Evolutionary conservation across 2,797 vertebrate species (phyloP).

Genomic region (Cygnus olor): DNA sequence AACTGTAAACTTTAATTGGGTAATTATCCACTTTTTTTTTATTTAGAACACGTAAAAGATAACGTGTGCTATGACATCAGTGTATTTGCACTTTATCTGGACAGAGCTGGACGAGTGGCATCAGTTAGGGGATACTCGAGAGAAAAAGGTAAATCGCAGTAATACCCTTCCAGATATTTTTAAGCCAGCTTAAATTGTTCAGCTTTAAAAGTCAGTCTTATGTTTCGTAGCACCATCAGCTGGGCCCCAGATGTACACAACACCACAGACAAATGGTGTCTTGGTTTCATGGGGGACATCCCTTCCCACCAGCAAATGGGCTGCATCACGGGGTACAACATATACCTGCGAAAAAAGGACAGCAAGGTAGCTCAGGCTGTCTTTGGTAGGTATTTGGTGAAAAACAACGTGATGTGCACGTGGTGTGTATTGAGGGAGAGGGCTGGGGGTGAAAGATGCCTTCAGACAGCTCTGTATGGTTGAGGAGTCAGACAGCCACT

Average conservation of each 20-base stretch:
- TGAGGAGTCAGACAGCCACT: background rate
- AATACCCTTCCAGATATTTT: rapidly evolving
- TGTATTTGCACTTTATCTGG: constrained; percentile 74
- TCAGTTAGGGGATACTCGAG: constrained; percentile 50
- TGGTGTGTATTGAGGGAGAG: rapidly evolving
- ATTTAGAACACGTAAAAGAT: constrained; percentile 75
- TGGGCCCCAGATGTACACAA: constrained; percentile 66
- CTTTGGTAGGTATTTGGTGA: constrained; percentile 21
- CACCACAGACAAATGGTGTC: constrained; percentile 23
- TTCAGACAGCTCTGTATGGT: background rate
- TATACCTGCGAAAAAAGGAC: constrained; percentile 75
- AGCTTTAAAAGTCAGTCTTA: background rate
- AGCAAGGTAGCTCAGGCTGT: background rate
- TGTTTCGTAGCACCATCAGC: constrained; percentile 76
- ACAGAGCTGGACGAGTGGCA: constrained; percentile 55
- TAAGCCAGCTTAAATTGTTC: rapidly evolving
- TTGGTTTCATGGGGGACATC: constrained; percentile 82
- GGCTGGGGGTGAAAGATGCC: too few relatives aligned
- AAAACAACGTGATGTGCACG: rapidly evolving
- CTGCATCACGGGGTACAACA: constrained; percentile 83
- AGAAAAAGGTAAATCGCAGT: constrained; percentile 78
- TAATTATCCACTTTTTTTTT: background rate
- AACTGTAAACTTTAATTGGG: background rate
- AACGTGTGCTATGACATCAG: constrained; percentile 83
- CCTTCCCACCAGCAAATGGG: constrained; percentile 78